Conservation (phyloP, 2,113 vertebrate genomes). For the Psephotus haematonotus region DNA sequence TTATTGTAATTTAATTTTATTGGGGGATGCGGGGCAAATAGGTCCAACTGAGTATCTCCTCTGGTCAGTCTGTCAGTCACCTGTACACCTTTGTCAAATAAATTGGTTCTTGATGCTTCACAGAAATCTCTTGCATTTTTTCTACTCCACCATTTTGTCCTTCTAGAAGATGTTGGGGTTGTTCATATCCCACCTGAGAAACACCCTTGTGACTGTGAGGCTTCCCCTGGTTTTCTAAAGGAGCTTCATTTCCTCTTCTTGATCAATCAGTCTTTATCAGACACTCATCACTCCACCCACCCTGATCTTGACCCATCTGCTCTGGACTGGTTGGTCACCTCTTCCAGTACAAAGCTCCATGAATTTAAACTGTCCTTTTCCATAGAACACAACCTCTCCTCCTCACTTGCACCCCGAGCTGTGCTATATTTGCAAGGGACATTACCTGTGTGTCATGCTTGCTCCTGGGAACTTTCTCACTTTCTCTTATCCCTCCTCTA, state of each 20-base stretch:
- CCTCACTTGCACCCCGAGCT: background rate
- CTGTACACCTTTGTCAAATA: background rate
- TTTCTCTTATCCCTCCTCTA: background rate
- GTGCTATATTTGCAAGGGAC: accelerated
- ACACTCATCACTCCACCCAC: background rate
- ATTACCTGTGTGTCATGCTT: background rate
- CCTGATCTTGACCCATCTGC: background rate
- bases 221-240: background rate
- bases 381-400: background rate
- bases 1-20: background rate
- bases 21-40: background rate
- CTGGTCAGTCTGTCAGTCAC: background rate
- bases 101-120: background rate
- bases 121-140: background rate
- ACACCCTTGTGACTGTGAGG: background rate
- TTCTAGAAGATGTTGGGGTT: background rate
- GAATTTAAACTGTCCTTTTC: background rate
- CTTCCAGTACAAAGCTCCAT: background rate
- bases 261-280: background rate
- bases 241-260: background rate
- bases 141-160: background rate
- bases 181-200: background rate
- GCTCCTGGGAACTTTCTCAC: background rate
- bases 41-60: background rate
- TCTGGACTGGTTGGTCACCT: background rate